Evolutionary conservation across 1,140 invertebrate genomes (phyloP).

Genomic region (Dendroctonus valens): DNA sequence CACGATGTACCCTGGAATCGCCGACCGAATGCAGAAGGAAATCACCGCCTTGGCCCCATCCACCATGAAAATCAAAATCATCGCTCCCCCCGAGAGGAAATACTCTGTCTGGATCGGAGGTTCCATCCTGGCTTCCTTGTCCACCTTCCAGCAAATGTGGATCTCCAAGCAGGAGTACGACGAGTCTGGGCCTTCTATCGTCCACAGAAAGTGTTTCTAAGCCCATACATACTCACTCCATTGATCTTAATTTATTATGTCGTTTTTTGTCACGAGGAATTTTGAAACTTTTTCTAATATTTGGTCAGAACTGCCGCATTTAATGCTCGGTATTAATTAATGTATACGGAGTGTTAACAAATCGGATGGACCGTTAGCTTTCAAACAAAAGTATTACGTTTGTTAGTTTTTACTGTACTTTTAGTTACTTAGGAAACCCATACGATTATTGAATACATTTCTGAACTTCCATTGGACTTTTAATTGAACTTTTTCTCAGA

Average conservation of each 20-base stretch:
- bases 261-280: slow-evolving; percentile 36
- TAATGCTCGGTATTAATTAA: background rate
- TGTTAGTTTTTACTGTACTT: background rate
- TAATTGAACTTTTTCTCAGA: too few species aligned
- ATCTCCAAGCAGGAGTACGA: slow-evolving; percentile 91
- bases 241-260: slow-evolving; percentile 17
- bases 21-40: slow-evolving; percentile 82
- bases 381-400: background rate
- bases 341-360: background rate
- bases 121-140: slow-evolving; percentile 80
- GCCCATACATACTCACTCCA: slow-evolving; percentile 34
- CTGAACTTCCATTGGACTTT: too few species aligned
- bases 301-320: background rate
- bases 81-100: slow-evolving; percentile 88
- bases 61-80: slow-evolving; percentile 93
- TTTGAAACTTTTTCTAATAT: slow-evolving; percentile 12
- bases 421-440: too few species aligned
- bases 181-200: slow-evolving; percentile 88
- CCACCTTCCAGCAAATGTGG: slow-evolving; percentile 88
- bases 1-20: slow-evolving; percentile 72
- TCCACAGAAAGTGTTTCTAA: slow-evolving; percentile 95
- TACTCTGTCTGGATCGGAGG: slow-evolving; percentile 92
- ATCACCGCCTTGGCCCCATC: slow-evolving; percentile 74
- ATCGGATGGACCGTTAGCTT: background rate
- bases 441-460: too few species aligned